Evolutionary conservation across 2,113 vertebrate species (phyloP), one percentile per base, ranked within the genome.

Genomic region (Tyto alba): DNA sequence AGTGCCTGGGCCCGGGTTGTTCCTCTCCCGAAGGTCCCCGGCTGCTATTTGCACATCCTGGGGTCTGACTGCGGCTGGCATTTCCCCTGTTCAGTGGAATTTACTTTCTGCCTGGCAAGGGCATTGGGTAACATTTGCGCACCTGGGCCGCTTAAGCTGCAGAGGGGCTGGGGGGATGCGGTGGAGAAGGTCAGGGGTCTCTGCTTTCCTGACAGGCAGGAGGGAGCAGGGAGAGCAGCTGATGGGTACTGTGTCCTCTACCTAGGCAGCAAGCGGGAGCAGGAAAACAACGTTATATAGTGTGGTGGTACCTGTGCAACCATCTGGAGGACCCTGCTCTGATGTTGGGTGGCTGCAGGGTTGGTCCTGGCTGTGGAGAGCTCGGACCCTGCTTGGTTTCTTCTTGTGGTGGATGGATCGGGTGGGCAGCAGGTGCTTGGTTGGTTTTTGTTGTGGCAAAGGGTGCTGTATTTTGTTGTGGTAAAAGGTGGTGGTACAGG

Each of bases 121-220:
- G 97, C 96, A 86, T 95, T 88, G 91, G 72, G 93, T 98, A 98
- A 98, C 98, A 98, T 98, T 98, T 98, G 97, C 97, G 90, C 98
- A 98, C 96, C 98, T 98, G 97, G 97, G 93, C 84, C 12, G 92
- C 97, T 97, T 98, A 97, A 98, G 97, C 98, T 96, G 87, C 18
- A 2, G 38, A 96, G 95, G 86, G 85, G 76, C 82, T 87, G 88
- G 57, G 85, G 72, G 62, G 57, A 66, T 88, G 90, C 7, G 6
- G 32, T 0, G 1, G 89, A 95, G 95, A 97, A 97, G 96, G 96
- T 97, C 96, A 96, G 55, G 79, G 93, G 94, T 89, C 87, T 94
- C 36, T 57, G 57, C 62, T 91, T 89, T 80, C 63, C 64, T 93
- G n/a, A 10, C 0, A 10, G 89, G 93, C 76, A 71, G 45, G 68